Evolutionary conservation across 1,140 invertebrate species (phyloP).

Genomic region (Cherax destructor): DNA sequence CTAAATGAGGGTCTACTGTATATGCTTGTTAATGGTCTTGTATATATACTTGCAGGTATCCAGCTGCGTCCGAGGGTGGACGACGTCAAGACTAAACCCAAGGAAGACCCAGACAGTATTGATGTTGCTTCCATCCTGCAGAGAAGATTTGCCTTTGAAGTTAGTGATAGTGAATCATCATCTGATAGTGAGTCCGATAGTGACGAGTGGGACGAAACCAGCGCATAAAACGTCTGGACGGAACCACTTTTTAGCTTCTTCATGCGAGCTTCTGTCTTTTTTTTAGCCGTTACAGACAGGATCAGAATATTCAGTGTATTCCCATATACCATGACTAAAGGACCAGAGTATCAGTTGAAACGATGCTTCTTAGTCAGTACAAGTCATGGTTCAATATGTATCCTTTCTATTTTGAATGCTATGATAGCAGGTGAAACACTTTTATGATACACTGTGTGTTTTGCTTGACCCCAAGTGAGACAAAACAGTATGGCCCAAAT

Average conservation of each 20-base stretch:
- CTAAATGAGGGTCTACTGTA: too few species aligned
- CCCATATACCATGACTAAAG: neutral
- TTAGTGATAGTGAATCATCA: conserved; percentile 93
- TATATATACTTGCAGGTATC: conserved; percentile 82
- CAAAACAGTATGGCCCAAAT: neutral
- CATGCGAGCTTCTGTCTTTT: neutral
- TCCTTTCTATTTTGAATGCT: neutral
- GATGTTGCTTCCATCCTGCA: conserved; percentile 97
- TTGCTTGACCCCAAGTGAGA: neutral
- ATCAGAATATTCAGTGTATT: neutral
- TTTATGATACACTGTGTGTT: neutral
- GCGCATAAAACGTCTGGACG: conserved; percentile 70
- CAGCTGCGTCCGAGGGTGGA: conserved; percentile 91
- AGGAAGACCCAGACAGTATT: conserved; percentile 82
- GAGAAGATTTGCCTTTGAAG: conserved; percentile 93
- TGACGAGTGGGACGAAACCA: conserved; percentile 81
- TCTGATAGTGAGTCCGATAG: conserved; percentile 84
- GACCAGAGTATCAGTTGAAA: neutral
- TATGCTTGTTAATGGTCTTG: too few species aligned
- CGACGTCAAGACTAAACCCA: conserved; percentile 89
- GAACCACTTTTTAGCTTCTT: neutral
- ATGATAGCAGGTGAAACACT: conserved; percentile 1
- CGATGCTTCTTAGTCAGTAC: neutral
- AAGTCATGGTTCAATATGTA: neutral
- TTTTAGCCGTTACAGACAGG: neutral